Conservation (phyloP, 2,888 invertebrate genomes). For the Epirrita christyi region DNA sequence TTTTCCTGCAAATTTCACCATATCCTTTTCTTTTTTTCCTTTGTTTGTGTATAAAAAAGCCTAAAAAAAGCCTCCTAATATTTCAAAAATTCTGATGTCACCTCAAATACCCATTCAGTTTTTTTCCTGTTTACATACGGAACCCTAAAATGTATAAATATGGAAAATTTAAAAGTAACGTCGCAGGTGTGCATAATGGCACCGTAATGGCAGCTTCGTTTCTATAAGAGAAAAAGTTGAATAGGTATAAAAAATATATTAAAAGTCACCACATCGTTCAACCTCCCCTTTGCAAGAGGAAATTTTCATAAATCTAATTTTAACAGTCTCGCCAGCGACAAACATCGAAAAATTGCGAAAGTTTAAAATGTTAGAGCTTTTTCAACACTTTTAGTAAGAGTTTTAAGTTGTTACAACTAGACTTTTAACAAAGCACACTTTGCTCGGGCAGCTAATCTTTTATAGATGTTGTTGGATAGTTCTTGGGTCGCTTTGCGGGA, state of each 20-base stretch:
- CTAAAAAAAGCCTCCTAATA: too few species aligned
- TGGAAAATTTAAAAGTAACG: conserved; percentile 38
- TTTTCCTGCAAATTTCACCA: too few species aligned
- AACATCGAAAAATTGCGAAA: conserved; percentile 43
- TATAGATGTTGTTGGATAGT: conserved; percentile 14
- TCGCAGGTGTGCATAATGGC: conserved; percentile 50
- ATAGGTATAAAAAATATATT: conserved; percentile 51
- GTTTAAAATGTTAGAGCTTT: conserved; percentile 33
- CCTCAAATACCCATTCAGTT: too few species aligned
- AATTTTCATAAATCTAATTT: conserved; percentile 61
- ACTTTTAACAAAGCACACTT: conserved; percentile 21
- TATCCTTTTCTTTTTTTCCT: too few species aligned
- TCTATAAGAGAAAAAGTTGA: conserved; percentile 43
- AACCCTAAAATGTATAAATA: too few species aligned
- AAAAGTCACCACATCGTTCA: conserved; percentile 61
- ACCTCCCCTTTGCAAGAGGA: conserved; percentile 45
- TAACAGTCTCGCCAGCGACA: conserved; percentile 45
- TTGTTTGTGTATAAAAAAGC: too few species aligned
- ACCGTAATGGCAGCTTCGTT: conserved; percentile 47
- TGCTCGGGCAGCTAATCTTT: conserved; percentile 14
- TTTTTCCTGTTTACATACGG: too few species aligned
- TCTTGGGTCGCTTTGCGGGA: not conserved
- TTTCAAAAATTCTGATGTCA: too few species aligned
- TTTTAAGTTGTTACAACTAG: conserved; percentile 18
- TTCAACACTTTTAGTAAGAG: conserved; percentile 23